Conservation (phyloP, 2,888 invertebrate genomes). For the Oxyscelio sp. region DNA sequence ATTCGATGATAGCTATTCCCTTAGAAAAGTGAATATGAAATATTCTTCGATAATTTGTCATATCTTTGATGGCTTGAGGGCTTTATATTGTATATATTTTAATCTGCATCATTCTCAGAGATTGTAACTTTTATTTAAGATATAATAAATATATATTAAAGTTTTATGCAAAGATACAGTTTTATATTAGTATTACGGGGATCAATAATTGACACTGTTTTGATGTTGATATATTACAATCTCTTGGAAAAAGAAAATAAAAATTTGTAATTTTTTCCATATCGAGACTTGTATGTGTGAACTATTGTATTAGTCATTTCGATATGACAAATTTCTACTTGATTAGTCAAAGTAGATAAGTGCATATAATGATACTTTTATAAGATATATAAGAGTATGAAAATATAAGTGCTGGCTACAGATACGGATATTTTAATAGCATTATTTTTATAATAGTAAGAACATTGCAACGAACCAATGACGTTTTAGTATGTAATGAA, state of each 20-base stretch:
- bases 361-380: slow-evolving; percentile 16
- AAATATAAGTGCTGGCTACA: slow-evolving; percentile 30
- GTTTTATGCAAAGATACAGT: background rate
- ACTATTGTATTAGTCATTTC: slow-evolving; percentile 52
- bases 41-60: slow-evolving; percentile 35
- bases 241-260: background rate
- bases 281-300: slow-evolving; percentile 18
- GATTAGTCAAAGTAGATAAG: slow-evolving; percentile 18
- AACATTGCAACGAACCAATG: slow-evolving; percentile 46
- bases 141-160: background rate
- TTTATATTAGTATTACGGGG: slow-evolving; percentile 45
- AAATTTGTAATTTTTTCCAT: slow-evolving; percentile 10
- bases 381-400: slow-evolving; percentile 10
- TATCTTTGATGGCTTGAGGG: slow-evolving; percentile 8
- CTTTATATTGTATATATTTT: slow-evolving; percentile 34
- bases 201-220: background rate
- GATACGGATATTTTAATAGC: slow-evolving; percentile 1
- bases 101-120: slow-evolving; percentile 5
- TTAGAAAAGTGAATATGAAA: slow-evolving; percentile 19
- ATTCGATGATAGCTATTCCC: background rate
- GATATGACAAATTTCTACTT: slow-evolving; percentile 49
- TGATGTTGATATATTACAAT: slow-evolving; percentile 14
- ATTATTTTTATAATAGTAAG: slow-evolving; percentile 33
- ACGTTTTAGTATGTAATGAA: slow-evolving; percentile 16
- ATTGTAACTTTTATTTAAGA: slow-evolving; percentile 34